A percentile compares a stretch with the other conserved stretches of the same genome.
These are phyloP conservation scores for Drosophila tsacasi DNA, from an alignment of 1,140 invertebrate species.

Conservation along the genomic window DNA sequence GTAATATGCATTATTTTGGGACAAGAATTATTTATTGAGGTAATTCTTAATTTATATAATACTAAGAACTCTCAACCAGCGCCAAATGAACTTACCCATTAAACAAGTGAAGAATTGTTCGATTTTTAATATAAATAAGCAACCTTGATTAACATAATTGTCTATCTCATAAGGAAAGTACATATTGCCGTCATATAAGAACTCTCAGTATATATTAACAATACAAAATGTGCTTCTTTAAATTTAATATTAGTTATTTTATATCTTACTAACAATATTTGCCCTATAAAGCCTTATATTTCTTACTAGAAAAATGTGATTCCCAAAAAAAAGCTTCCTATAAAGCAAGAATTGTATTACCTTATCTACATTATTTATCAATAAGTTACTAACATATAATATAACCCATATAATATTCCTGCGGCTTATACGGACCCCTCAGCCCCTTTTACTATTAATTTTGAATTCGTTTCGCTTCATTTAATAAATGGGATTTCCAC, in stretches of 20 bases:
- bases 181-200: conserved; percentile 45
- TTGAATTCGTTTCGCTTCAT: conserved; percentile 47
- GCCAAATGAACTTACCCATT: conserved; percentile 77
- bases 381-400: background rate
- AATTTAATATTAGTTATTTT: background rate
- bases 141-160: conserved; percentile 47
- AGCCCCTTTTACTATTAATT: conserved; percentile 5
- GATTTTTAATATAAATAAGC: conserved; percentile 64
- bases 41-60: background rate
- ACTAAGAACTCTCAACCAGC: conserved; percentile 47
- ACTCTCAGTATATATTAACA: background rate
- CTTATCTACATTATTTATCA: background rate
- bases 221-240: background rate
- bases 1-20: background rate
- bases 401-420: background rate
- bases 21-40: background rate
- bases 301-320: background rate
- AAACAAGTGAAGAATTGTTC: conserved; percentile 66
- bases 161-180: conserved; percentile 44
- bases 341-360: background rate
- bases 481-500: conserved; percentile 52
- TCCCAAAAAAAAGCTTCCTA: background rate
- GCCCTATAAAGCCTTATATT: too few species aligned
- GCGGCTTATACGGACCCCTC: background rate
- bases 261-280: too few species aligned